Evolutionary conservation across 2,797 vertebrate species (phyloP).

Genomic region (Numenius phaeopus): DNA sequence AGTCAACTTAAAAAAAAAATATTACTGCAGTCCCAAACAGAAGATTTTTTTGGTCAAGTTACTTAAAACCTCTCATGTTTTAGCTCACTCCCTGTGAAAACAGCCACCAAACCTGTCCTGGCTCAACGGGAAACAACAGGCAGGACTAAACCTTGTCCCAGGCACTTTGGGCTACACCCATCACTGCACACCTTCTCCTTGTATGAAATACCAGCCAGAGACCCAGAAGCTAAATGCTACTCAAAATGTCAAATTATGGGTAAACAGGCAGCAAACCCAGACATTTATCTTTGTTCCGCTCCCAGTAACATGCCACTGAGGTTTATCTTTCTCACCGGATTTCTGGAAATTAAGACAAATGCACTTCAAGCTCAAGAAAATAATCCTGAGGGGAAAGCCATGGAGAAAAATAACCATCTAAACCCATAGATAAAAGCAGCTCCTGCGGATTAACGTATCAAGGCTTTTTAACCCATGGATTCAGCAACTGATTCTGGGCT

Average conservation of each 20-base stretch:
- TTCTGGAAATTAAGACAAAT: conserved; percentile 71
- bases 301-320: conserved; percentile 10
- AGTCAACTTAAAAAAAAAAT: neutral
- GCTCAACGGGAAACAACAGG: neutral
- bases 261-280: neutral
- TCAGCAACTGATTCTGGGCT: conserved; percentile 34
- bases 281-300: neutral
- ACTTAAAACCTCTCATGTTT: neutral
- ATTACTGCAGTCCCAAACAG: neutral
- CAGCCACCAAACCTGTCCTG: neutral
- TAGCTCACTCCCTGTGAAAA: neutral
- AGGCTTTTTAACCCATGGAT: conserved; percentile 46
- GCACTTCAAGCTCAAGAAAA: conserved; percentile 64
- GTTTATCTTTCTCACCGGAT: conserved; percentile 46
- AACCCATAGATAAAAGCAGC: conserved; percentile 57
- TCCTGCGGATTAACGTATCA: conserved; percentile 35
- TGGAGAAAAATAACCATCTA: conserved; percentile 48
- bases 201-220: neutral
- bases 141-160: neutral
- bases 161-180: neutral
- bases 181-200: neutral
- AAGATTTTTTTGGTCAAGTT: neutral
- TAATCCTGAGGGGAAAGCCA: conserved; percentile 60
- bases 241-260: neutral
- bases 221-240: neutral